Base-by-base conservation (phyloP, 2,113 vertebrate species). In the Hippoglossus stenolepis region DNA sequence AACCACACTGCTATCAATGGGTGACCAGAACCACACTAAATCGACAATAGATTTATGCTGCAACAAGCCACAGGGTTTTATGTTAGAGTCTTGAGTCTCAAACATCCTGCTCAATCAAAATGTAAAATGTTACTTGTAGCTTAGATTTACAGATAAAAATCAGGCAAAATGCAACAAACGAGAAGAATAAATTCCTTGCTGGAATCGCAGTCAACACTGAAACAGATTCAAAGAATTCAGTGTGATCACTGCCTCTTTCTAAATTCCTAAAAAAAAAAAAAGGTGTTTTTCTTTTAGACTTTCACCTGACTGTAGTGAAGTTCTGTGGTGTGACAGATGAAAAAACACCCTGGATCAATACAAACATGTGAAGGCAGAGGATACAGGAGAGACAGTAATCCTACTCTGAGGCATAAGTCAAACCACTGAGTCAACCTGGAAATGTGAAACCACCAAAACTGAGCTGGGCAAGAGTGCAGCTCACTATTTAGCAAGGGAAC, bases 321-420 rank as follows among this genome's bases (percentile, higher is more conserved):
- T 31, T 5, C 43, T 57, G 35, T 31, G 8, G 31, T 51, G 35
- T 38, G 71, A 38, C 28, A 24, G 59, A 54, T 65, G 40, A 51
- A 66, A 51, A 66, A 78, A 65, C 35, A 31, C 21, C 24, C 3
- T 11, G 64, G 64, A 72, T 51, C 54, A 62, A 81, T 79, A 59
- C 31, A 35, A 72, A 73, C 60, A 62, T 45, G 59, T 51, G 40
- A 54, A 70, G 67, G 13, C 60, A 49, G 28, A 24, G 28, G 56
- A 70, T 69, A 71, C 58, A 65, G 51, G 47, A 65, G 73, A 24
- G 77, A 79, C 67, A 67, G 74, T 68, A 54, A 75, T 75, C 73
- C 73, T 31, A 8, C 65, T 38, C 21, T 45, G 23, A 60, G 62
- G 70, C 65, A 68, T 68, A 57, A 78, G 75, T 65, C 51, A 23